A percentile compares a stretch with the other conserved stretches of the same genome.
These are phyloP conservation scores for Delia radicum DNA, from an alignment of 1,140 invertebrate genomes.

Conservation along the genomic window DNA sequence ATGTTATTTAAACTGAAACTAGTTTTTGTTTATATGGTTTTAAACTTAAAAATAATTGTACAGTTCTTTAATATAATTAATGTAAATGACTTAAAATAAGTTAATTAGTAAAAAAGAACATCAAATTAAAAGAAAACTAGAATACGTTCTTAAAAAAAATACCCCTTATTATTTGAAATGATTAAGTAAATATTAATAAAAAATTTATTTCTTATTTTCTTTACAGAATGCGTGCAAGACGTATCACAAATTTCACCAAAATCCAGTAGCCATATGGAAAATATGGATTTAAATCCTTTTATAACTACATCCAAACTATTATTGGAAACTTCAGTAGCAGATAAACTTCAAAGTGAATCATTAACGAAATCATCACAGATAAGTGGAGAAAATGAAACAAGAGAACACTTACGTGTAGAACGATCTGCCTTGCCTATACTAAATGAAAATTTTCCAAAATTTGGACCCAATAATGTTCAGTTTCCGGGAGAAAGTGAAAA, in stretches of 20 bases:
- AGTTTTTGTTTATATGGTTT: no score
- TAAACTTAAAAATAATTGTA: no score
- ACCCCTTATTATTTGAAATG: no score
- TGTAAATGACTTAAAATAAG: no score
- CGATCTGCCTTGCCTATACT: constrained; percentile 49
- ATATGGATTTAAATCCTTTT: not conserved
- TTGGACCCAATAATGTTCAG: constrained; percentile 43
- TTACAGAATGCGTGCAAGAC: constrained; percentile 43
- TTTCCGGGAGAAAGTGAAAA: constrained; percentile 37
- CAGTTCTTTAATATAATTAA: no score
- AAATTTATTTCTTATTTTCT: constrained; percentile 26
- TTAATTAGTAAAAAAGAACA: no score
- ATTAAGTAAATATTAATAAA: no score
- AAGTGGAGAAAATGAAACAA: constrained; percentile 44
- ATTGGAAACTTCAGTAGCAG: constrained; percentile 41
- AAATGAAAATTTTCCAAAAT: constrained; percentile 36
- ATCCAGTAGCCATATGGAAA: constrained; percentile 36
- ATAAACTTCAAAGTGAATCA: not conserved
- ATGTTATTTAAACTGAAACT: no score
- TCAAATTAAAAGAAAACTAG: no score
- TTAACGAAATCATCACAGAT: not conserved
- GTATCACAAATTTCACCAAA: constrained; percentile 54
- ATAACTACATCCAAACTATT: constrained; percentile 25
- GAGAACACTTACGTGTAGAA: constrained; percentile 35
- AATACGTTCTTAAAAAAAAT: no score